These are phyloP conservation scores for Catostylus mosaicus DNA, from an alignment of 30 jellyfish, hydroid and myxozoan species.

Conservation along the genomic window DNA sequence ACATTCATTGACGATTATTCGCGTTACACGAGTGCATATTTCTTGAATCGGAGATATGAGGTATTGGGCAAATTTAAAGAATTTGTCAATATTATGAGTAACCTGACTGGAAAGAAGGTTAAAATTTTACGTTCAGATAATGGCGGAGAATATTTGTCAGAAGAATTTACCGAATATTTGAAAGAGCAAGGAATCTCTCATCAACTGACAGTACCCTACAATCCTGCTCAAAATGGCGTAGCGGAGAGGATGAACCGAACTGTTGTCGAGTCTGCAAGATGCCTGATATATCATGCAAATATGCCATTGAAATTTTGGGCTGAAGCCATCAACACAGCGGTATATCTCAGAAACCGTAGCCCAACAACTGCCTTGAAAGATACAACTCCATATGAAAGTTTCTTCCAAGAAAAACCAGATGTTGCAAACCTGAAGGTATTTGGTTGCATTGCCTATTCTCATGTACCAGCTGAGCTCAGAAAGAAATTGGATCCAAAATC, in stretches of 20 bases:
- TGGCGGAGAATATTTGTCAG: constrained; percentile 53
- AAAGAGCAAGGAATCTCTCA: constrained; percentile 27
- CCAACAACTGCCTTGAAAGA: constrained; percentile 41
- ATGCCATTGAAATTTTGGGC: constrained; percentile 63
- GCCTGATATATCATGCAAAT: constrained; percentile 29
- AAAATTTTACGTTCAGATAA: constrained; percentile 32
- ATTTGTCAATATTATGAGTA: background rate
- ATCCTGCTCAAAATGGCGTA: constrained; percentile 53
- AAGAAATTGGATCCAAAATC: constrained; percentile 9
- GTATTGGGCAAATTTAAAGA: constrained; percentile 18
- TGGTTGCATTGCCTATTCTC: constrained; percentile 26
- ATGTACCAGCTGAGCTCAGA: background rate
- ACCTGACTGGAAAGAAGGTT: constrained; percentile 19
- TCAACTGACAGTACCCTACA: constrained; percentile 34
- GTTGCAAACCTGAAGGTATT: constrained; percentile 47
- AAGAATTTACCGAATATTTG: constrained; percentile 16
- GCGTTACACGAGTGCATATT: constrained; percentile 17
- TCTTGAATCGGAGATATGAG: constrained; percentile 9
- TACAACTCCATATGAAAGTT: constrained; percentile 27
- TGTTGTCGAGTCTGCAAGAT: constrained; percentile 40
- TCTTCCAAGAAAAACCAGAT: constrained; percentile 29
- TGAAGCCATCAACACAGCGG: constrained; percentile 56
- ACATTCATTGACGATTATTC: constrained; percentile 54
- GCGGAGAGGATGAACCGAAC: constrained; percentile 51
- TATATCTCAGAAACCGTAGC: constrained; percentile 33